These are phyloP conservation scores for Lissonota sp. DNA, from an alignment of 2,888 invertebrate genomes.

Conservation along the genomic window DNA sequence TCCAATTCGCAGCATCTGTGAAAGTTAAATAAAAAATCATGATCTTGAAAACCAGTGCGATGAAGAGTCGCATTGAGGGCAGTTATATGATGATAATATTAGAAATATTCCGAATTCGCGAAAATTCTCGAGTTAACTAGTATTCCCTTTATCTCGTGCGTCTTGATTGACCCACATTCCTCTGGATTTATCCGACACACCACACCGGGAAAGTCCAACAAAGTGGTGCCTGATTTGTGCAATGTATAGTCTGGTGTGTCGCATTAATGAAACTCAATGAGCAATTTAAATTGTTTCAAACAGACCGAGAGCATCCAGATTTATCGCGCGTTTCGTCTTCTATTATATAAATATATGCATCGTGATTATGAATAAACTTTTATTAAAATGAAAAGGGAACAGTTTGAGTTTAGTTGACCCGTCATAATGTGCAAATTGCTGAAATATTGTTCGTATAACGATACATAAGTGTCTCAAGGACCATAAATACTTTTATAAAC, in stretches of 20 bases:
- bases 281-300: slow-evolving; percentile 52
- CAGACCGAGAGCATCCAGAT: slow-evolving; percentile 22
- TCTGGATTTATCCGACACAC: slow-evolving; percentile 56
- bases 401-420: no score
- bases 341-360: slow-evolving; percentile 6
- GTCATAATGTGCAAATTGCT: no score
- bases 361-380: not conserved
- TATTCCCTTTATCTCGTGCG: slow-evolving; percentile 58
- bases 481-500: no score
- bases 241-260: slow-evolving; percentile 15
- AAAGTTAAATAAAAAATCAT: no score
- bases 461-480: no score
- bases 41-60: no score
- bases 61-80: no score
- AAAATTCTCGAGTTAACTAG: slow-evolving; percentile 52
- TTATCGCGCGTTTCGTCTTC: slow-evolving; percentile 26
- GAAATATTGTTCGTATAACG: no score
- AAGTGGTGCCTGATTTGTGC: slow-evolving; percentile 39
- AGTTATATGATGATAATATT: not conserved
- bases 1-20: no score
- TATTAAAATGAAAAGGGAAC: not conserved
- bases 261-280: slow-evolving; percentile 60
- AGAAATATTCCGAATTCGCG: slow-evolving; percentile 41
- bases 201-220: slow-evolving; percentile 33
- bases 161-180: slow-evolving; percentile 63